A percentile compares a stretch with the other conserved stretches of the same genome.
These are phyloP conservation scores for Palythoa grandis DNA, from an alignment of 92 coral and sea anemone genomes.

Conservation along the genomic window DNA sequence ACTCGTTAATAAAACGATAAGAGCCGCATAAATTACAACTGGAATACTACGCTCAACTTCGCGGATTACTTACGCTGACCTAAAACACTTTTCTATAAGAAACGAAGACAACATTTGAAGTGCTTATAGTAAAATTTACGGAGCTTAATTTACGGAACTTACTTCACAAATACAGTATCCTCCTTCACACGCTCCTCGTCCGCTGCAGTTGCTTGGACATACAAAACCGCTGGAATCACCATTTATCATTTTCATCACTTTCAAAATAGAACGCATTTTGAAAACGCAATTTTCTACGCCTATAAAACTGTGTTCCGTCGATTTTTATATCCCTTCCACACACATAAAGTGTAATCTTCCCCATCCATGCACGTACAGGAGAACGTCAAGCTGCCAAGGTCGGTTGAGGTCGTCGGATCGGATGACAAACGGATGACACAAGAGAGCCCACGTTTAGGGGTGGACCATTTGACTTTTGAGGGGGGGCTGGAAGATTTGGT, in stretches of 20 bases:
- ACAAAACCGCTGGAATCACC: constrained; percentile 32
- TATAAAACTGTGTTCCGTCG: neutral
- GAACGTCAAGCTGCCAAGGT: neutral
- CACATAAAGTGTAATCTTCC: neutral
- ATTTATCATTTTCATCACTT: constrained; percentile 68
- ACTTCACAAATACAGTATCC: constrained; percentile 90
- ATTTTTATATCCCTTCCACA: neutral
- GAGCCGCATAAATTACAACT: no score
- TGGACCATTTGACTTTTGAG: no score
- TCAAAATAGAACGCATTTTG: constrained; percentile 67
- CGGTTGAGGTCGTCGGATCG: neutral
- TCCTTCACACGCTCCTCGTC: constrained; percentile 77
- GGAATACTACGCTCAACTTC: no score
- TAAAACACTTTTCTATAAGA: no score
- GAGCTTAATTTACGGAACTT: neutral
- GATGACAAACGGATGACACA: neutral
- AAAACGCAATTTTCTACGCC: neutral
- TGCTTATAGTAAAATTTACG: neutral
- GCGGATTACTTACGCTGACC: no score
- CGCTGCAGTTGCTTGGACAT: constrained; percentile 85
- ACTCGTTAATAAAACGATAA: no score
- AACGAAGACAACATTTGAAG: neutral
- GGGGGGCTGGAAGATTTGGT: no score
- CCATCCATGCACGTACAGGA: neutral
- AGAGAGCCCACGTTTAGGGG: no score